Base-by-base conservation (phyloP, 2,888 invertebrate genomes). In the Meloe dianella region DNA sequence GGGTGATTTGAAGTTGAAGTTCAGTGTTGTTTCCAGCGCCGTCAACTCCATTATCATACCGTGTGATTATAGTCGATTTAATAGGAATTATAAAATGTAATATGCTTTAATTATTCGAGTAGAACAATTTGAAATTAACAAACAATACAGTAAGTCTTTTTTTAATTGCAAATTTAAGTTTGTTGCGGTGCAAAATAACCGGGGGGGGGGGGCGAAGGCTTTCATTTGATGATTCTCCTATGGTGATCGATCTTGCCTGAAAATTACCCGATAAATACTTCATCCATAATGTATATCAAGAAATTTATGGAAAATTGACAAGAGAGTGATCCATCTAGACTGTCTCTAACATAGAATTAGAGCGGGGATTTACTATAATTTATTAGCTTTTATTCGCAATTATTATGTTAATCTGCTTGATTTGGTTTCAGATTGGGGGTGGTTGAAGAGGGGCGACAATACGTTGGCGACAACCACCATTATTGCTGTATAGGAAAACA, bases 1-100 rank as follows among this genome's bases (percentile, higher is more conserved):
- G 69, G 71, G 71, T 70, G 71, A 65, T 67, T 71, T 73, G 73
- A 74, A 76, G 75, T 71, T 74, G 77, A 78, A 71, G 35, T 77
- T 79, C 80, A 79, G 79, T 80, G 78, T 77, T 77, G 79, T 75
- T 77, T 78, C 72, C 75, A 74, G 66, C 77, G 77, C 75, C 78
- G 75, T 71, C 74, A 74, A 78, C 77, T 75, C 71, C 68, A 69
- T 71, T 17, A 62, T 38, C 57, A n/a, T n/a, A 67, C 54, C 60
- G 47, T 61, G 60, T 51, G 17, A 14, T 14, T 14, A 27, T n/a
- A n/a, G 14, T 29, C 58, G 27, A 58, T 29, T 12, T 58, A 10
- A 27, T 27, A 2, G 4, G 4, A 27, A 27, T 27, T 27, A 4
- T 27, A 27, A 27, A 27, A 27, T 27, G 4, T 4, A 27, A 27